Percentiles rank a stretch among this genome's conserved stretches.
Evolutionary conservation across 1,140 invertebrate genomes (phyloP).

Genomic region (Pissodes strobi): DNA sequence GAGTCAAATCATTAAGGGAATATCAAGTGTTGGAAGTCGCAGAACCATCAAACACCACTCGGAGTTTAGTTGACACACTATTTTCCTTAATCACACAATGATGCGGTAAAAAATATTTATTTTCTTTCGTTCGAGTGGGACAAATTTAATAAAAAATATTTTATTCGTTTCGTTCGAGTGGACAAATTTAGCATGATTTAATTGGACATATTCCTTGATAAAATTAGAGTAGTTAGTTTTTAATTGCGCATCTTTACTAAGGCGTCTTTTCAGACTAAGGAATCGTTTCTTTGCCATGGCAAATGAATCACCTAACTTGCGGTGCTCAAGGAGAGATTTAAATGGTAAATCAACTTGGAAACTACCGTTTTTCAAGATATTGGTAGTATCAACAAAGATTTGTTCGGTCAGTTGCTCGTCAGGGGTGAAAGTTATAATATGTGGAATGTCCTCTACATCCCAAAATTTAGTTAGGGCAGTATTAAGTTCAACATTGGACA

Average conservation of each 20-base stretch:
- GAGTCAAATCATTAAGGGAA: conserved; percentile 46
- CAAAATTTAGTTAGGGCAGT: conserved; percentile 1
- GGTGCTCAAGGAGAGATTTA: background rate
- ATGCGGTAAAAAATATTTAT: conserved; percentile 39
- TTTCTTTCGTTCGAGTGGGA: conserved; percentile 7
- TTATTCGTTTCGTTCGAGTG: too few species aligned
- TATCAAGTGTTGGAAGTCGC: conserved; percentile 43
- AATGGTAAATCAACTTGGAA: conserved; percentile 21
- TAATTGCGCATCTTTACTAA: background rate
- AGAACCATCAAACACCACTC: conserved; percentile 51
- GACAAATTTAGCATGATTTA: conserved; percentile 11
- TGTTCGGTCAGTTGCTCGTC: conserved; percentile 9
- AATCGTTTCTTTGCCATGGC: too few species aligned
- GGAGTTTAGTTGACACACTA: conserved; percentile 49
- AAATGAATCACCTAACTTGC: conserved; percentile 7
- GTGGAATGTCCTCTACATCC: conserved; percentile 2
- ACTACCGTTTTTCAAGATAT: conserved; percentile 3
- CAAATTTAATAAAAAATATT: too few species aligned
- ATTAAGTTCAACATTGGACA: background rate
- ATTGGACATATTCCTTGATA: background rate
- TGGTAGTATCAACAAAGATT: conserved; percentile 6
- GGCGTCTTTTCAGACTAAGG: background rate
- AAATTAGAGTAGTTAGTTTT: background rate
- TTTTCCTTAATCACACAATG: conserved; percentile 43
- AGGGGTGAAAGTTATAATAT: background rate